Evolutionary conservation across 2,797 vertebrate genomes (phyloP).

Genomic region (Mionectes olivaceus): DNA sequence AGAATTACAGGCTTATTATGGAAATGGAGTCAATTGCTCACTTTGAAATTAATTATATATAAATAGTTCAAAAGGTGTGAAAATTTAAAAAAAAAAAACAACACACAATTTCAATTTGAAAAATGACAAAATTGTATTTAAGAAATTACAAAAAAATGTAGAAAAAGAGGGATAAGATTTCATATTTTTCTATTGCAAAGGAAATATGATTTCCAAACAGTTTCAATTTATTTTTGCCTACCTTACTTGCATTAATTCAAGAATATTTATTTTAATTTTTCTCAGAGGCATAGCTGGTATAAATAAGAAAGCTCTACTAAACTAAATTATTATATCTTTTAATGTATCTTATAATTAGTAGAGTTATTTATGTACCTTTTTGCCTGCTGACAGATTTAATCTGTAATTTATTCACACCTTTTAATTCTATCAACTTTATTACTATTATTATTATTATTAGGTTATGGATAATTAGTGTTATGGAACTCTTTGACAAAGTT

Average conservation of each 20-base stretch:
- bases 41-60: not conserved
- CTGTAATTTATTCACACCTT: constrained; percentile 3
- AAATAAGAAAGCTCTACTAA: not conserved
- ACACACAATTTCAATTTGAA: not conserved
- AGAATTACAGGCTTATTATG: not conserved
- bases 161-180: not conserved
- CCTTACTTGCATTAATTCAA: not conserved
- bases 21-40: not conserved
- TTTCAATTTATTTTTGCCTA: not conserved
- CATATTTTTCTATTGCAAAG: not conserved
- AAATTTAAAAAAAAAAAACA: not conserved
- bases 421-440: not conserved
- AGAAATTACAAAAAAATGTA: not conserved
- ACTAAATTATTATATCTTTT: not conserved
- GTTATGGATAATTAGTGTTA: not conserved
- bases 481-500: not conserved
- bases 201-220: not conserved
- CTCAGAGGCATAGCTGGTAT: not conserved
- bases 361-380: not conserved
- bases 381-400: not conserved
- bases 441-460: not conserved
- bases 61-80: not conserved
- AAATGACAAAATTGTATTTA: not conserved
- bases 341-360: not conserved
- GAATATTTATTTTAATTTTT: not conserved